These are phyloP conservation scores for Gambusia holbrooki DNA, from an alignment of 2,113 vertebrate genomes.

Conservation along the genomic window DNA sequence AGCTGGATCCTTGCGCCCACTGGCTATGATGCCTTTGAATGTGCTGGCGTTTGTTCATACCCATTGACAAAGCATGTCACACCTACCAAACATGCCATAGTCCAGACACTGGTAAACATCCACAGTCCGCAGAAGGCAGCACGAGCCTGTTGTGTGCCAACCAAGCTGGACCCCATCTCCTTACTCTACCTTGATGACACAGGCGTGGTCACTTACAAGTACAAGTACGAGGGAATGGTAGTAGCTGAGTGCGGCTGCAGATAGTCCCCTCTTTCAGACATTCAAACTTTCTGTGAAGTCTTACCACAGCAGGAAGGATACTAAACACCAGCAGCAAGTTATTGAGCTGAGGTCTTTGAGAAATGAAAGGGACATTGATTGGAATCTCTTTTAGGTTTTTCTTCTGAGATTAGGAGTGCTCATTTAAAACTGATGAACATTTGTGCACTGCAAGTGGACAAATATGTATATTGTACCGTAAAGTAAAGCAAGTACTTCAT, in stretches of 20 bases:
- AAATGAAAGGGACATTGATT: constrained; percentile 10
- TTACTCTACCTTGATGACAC: constrained; percentile 94
- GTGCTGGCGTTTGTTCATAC: constrained; percentile 88
- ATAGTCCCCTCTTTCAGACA: constrained; percentile 79
- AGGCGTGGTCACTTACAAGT: constrained; percentile 97
- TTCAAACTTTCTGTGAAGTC: constrained; percentile 40
- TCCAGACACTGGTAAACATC: constrained; percentile 91
- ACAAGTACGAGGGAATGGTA: constrained; percentile 97
- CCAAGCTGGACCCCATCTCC: constrained; percentile 95
- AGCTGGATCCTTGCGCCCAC: constrained; percentile 95
- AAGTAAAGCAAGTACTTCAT: constrained; percentile 83
- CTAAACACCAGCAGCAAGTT: constrained; percentile 33
- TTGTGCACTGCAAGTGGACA: constrained; percentile 32
- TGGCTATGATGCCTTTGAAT: constrained; percentile 94
- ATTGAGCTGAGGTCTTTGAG: constrained; percentile 8
- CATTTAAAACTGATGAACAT: constrained; percentile 20
- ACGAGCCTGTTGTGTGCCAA: constrained; percentile 94
- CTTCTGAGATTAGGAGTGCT: constrained; percentile 17
- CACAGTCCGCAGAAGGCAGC: constrained; percentile 92
- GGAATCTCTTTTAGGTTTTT: constrained; percentile 24
- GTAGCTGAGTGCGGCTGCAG: constrained; percentile 97
- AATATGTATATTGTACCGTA: constrained; percentile 81
- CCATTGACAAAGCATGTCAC: constrained; percentile 93
- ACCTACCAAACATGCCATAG: constrained; percentile 95
- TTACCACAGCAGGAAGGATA: constrained; percentile 41